phyloP scores from a whole-genome alignment of 2,888 invertebrate species.

The Tipula unca region DNA sequence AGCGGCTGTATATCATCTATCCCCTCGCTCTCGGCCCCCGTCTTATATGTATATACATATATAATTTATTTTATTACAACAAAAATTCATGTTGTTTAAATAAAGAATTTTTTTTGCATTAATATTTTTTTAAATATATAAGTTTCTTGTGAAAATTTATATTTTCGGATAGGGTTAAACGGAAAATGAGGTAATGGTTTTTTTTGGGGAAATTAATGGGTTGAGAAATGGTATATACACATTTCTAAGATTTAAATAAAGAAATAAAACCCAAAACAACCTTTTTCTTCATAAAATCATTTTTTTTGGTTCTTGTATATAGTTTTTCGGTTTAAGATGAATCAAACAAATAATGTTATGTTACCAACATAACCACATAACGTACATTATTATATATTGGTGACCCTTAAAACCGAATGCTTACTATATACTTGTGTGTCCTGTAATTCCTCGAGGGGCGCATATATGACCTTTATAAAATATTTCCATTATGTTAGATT shows the following conservation, averaged over 20 bases:
- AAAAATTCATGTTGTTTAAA: neutral
- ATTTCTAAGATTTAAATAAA: neutral
- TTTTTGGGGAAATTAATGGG: neutral
- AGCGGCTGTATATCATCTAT: neutral
- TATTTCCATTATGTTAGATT: no score
- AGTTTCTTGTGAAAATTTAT: neutral
- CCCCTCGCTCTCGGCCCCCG: neutral
- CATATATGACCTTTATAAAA: no score
- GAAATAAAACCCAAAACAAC: neutral
- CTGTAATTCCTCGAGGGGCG: no score
- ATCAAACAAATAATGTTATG: neutral
- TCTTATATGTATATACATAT: neutral
- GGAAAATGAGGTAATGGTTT: neutral
- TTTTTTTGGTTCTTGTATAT: neutral
- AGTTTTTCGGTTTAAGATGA: neutral
- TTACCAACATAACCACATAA: neutral
- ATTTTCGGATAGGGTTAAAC: neutral
- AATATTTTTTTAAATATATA: neutral
- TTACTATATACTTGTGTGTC: no score
- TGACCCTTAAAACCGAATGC: no score
- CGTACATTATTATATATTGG: no score
- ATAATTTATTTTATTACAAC: conserved; percentile 8
- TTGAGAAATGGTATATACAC: neutral
- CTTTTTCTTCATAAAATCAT: neutral
- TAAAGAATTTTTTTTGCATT: neutral